Conservation (phyloP, 1,140 invertebrate genomes). For the Anagrus nilaparvatae region DNA sequence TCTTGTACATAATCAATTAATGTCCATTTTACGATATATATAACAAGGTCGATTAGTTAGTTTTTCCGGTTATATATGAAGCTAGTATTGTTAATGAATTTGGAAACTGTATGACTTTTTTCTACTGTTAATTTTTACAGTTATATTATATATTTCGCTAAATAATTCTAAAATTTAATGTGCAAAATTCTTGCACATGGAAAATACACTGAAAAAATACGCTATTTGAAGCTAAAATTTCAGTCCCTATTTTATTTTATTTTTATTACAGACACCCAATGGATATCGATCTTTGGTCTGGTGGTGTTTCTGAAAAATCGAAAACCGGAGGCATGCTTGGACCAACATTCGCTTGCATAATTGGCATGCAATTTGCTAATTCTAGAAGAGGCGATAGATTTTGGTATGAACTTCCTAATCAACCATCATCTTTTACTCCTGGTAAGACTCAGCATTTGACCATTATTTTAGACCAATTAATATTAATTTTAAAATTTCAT, state of each 20-base stretch:
- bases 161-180: too few species aligned
- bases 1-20: too few species aligned
- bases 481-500: slow-evolving; percentile 16
- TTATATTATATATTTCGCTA: too few species aligned
- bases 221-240: slow-evolving; percentile 3
- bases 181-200: too few species aligned
- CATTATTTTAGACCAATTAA: slow-evolving; percentile 1
- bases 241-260: not conserved
- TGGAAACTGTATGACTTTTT: too few species aligned
- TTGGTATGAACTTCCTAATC: slow-evolving; percentile 90
- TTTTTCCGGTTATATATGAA: too few species aligned
- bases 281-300: slow-evolving; percentile 87
- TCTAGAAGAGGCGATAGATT: slow-evolving; percentile 86
- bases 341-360: slow-evolving; percentile 91
- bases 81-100: too few species aligned
- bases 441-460: slow-evolving; percentile 32
- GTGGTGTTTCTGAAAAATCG: slow-evolving; percentile 81
- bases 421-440: slow-evolving; percentile 81
- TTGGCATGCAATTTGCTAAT: slow-evolving; percentile 92
- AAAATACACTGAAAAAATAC: not conserved
- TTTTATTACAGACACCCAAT: slow-evolving; percentile 56
- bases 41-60: too few species aligned
- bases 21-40: too few species aligned
- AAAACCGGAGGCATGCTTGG: slow-evolving; percentile 83
- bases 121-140: too few species aligned